Conservation (phyloP, 2,113 vertebrate genomes). For the Falcunculus frontatus region DNA sequence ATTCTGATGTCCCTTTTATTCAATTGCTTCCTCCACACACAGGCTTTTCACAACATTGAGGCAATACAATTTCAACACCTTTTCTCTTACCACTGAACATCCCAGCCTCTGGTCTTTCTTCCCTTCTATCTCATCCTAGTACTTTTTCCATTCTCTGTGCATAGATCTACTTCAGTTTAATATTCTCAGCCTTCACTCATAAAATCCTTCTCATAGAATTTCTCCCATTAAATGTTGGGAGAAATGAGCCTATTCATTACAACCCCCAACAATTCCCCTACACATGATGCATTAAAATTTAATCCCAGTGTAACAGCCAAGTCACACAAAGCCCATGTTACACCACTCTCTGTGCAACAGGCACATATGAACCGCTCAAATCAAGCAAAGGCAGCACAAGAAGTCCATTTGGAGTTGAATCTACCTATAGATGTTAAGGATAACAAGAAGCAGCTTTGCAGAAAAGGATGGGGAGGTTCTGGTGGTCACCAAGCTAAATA, state of each 20-base stretch:
- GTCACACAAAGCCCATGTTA: background rate
- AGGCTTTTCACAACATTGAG: background rate
- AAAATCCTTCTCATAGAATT: background rate
- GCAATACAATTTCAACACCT: background rate
- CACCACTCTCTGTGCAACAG: background rate
- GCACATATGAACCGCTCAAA: background rate
- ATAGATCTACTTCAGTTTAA: background rate
- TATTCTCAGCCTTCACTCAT: background rate
- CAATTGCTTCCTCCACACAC: background rate
- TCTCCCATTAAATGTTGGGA: background rate
- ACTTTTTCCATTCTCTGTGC: background rate
- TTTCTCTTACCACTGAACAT: background rate
- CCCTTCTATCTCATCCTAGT: background rate
- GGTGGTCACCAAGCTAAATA: background rate
- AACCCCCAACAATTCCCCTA: background rate
- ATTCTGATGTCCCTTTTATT: background rate
- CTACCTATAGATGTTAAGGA: background rate
- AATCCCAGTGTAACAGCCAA: background rate
- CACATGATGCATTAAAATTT: background rate
- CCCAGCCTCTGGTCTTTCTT: background rate
- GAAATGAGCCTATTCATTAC: background rate
- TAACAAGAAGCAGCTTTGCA: background rate
- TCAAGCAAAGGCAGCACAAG: background rate
- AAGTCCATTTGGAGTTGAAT: background rate
- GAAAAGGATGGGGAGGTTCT: background rate